Conservation (phyloP, 2,797 vertebrate species). For the Catostomus latipinnis region DNA sequence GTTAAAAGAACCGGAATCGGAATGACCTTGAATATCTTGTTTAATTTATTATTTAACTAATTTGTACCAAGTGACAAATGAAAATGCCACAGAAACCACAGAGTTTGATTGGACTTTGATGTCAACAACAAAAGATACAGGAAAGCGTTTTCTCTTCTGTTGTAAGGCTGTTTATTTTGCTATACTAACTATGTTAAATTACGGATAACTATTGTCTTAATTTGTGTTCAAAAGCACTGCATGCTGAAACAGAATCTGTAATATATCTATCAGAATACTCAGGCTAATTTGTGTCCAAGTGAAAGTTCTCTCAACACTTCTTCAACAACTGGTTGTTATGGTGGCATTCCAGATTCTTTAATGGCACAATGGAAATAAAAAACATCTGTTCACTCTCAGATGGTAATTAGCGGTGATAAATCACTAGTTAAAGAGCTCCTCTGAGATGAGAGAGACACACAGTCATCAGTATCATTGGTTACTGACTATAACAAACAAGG, state of each 20-base stretch:
- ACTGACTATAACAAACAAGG: not conserved
- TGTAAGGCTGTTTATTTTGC: too few species aligned
- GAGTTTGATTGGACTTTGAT: too few species aligned
- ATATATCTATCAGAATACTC: not conserved
- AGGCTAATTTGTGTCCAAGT: not conserved
- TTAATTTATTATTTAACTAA: too few species aligned
- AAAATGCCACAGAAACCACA: too few species aligned
- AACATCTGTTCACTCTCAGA: conserved; percentile 51
- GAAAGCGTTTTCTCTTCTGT: too few species aligned
- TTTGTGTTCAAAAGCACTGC: not conserved
- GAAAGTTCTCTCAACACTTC: conserved; percentile 1
- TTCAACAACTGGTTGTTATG: conserved; percentile 32
- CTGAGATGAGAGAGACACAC: conserved; percentile 9
- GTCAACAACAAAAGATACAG: too few species aligned
- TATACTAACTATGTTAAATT: too few species aligned
- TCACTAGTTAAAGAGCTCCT: conserved; percentile 38
- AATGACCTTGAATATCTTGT: too few species aligned
- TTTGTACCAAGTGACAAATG: too few species aligned
- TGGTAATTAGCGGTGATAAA: conserved; percentile 49
- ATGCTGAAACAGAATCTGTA: not conserved
- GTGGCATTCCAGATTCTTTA: conserved; percentile 39
- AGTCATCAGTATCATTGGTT: conserved; percentile 18
- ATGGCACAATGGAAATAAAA: conserved; percentile 44
- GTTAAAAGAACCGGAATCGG: too few species aligned
- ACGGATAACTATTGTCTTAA: conserved; percentile 7